Percentiles rank a stretch among this genome's conserved stretches.
These are phyloP conservation scores for Macrobrachium rosenbergii DNA, from an alignment of 1,140 invertebrate genomes.

Conservation along the genomic window DNA sequence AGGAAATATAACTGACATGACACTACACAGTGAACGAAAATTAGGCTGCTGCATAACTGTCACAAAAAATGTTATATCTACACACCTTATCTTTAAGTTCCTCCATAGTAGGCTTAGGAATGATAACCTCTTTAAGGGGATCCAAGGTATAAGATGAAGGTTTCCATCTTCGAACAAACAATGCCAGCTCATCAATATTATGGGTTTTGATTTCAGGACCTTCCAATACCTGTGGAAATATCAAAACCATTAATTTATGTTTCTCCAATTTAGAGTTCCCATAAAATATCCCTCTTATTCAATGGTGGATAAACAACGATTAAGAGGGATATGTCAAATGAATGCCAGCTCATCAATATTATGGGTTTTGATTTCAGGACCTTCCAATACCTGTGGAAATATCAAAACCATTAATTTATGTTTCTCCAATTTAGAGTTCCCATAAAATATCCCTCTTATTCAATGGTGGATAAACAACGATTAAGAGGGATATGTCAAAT, in stretches of 20 bases:
- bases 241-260: background rate
- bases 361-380: constrained; percentile 69
- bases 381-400: constrained; percentile 65
- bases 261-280: no score
- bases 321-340: no score
- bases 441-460: no score
- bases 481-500: no score
- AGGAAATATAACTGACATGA: no score
- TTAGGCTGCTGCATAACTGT: background rate
- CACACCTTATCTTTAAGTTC: constrained; percentile 60
- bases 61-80: background rate
- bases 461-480: no score
- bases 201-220: constrained; percentile 69
- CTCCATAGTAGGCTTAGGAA: constrained; percentile 72
- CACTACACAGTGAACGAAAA: background rate
- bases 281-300: no score
- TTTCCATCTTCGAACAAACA: constrained; percentile 79
- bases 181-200: constrained; percentile 72
- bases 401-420: background rate
- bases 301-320: no score
- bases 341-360: constrained; percentile 73
- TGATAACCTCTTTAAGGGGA: constrained; percentile 77
- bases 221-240: constrained; percentile 61
- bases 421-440: no score
- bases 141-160: constrained; percentile 76